Evolutionary conservation across 2,113 vertebrate genomes (phyloP).

Genomic region (Gopherus flavomarginatus): DNA sequence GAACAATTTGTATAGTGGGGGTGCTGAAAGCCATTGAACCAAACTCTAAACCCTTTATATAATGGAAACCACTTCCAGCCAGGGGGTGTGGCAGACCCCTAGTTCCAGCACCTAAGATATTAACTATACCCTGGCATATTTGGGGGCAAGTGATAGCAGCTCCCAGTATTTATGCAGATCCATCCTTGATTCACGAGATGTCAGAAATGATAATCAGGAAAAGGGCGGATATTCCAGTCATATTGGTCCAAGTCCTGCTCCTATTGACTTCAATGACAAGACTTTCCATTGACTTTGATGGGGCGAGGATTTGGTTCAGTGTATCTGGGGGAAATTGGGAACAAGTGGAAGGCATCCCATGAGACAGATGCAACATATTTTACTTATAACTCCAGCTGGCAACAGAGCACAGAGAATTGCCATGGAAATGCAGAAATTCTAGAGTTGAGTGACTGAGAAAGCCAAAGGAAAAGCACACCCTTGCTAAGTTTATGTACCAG

Average conservation of each 20-base stretch:
- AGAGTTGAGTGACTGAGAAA: background rate
- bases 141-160: background rate
- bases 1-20: too few relatives aligned
- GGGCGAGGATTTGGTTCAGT: background rate
- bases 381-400: background rate
- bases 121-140: background rate
- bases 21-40: too few relatives aligned
- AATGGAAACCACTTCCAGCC: too few relatives aligned
- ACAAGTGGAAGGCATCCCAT: background rate
- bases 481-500: background rate
- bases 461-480: background rate
- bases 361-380: background rate
- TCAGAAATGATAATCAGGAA: background rate
- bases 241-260: background rate
- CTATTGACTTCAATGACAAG: accelerated
- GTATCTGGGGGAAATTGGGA: background rate
- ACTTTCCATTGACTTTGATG: background rate
- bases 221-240: background rate
- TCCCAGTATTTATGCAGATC: background rate
- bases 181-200: background rate
- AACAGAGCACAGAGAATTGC: background rate
- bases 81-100: too few relatives aligned
- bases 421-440: background rate
- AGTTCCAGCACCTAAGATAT: too few relatives aligned
- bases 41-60: too few relatives aligned